phyloP scores from a whole-genome alignment of 2,888 invertebrate genomes.

The Calliopum simillimum region DNA sequence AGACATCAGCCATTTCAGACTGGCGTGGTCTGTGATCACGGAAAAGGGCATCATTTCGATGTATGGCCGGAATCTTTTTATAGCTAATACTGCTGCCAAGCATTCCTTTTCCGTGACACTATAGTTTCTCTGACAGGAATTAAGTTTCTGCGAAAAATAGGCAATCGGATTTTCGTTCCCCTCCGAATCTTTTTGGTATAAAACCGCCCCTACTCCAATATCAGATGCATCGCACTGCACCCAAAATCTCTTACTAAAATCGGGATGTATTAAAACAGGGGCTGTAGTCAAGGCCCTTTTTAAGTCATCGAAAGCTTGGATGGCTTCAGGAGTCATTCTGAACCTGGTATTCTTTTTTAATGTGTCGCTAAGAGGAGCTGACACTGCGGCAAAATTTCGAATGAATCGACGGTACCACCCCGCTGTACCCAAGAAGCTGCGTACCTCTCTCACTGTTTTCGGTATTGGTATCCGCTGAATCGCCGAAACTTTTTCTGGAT shows the following conservation, averaged over 20 bases:
- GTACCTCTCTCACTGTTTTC: slow-evolving; percentile 32
- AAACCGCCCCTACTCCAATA: slow-evolving; percentile 27
- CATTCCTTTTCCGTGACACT: slow-evolving; percentile 40
- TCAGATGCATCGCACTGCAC: slow-evolving; percentile 27
- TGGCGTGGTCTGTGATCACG: no score
- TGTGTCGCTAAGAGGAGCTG: slow-evolving; percentile 28
- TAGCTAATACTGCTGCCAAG: slow-evolving; percentile 26
- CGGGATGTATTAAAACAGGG: no score
- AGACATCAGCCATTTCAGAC: no score
- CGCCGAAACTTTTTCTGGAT: slow-evolving; percentile 25
- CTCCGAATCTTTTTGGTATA: slow-evolving; percentile 25
- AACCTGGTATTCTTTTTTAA: slow-evolving; percentile 20
- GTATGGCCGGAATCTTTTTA: no score
- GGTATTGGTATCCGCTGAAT: slow-evolving; percentile 21
- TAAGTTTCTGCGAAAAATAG: slow-evolving; percentile 37
- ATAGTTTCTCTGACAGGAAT: slow-evolving; percentile 35
- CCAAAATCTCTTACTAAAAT: slow-evolving; percentile 30
- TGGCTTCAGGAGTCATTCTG: slow-evolving; percentile 9
- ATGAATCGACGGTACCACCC: slow-evolving; percentile 41
- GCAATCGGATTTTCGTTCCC: slow-evolving; percentile 36
- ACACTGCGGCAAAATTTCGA: slow-evolving; percentile 16
- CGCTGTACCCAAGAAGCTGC: slow-evolving; percentile 42
- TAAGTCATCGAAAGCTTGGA: background rate
- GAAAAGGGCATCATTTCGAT: no score
- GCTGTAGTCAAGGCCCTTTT: no score